Base-by-base conservation (phyloP, 2,113 vertebrate species). In the Cricetomys ansorgei region DNA sequence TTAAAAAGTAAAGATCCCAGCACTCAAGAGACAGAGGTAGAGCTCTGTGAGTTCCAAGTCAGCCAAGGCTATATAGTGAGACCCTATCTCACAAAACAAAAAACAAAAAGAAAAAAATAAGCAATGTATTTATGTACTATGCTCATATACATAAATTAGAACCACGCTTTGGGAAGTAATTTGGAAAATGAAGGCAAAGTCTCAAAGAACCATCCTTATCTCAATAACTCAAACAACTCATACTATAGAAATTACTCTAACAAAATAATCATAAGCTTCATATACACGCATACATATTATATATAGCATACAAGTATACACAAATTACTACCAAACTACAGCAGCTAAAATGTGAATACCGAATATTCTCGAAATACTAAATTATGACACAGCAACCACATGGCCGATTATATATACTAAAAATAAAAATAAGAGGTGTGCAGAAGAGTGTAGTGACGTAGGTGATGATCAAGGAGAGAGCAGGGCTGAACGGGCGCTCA, bases 391-490 rank as follows among this genome's bases (percentile, higher is more conserved):
- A 72, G 64, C 7, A 92, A 45, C 72, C 37, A n/a, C 69, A 90
- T 1, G 17, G 43, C 12, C 86, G 23, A 57, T 70, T 86, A 55
- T 34, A 55, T 37, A 40, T 76, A 88, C 34, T 69, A 83, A 77
- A 76, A 95, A 70, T 67, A 86, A 91, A 96, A 95, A 70, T 48
- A 29, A 89, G 69, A 64, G n/a, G n/a, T n/a, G n/a, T n/a, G n/a
- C n/a, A n/a, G n/a, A n/a, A n/a, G n/a, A n/a, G n/a, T n/a, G n/a
- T n/a, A n/a, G n/a, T n/a, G n/a, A n/a, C n/a, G n/a, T n/a, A n/a
- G n/a, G n/a, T n/a, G n/a, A n/a, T n/a, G 48, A 67, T 21, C 81
- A 37, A 11, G 57, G 57, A 19, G 15, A 19, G 15, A 86, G n/a
- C 0, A 87, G n/a, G 45, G n/a, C 45, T 59, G n/a, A 88, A 88